These are phyloP conservation scores for Yponomeuta malinellus DNA, from an alignment of 2,888 invertebrate genomes.

Conservation along the genomic window DNA sequence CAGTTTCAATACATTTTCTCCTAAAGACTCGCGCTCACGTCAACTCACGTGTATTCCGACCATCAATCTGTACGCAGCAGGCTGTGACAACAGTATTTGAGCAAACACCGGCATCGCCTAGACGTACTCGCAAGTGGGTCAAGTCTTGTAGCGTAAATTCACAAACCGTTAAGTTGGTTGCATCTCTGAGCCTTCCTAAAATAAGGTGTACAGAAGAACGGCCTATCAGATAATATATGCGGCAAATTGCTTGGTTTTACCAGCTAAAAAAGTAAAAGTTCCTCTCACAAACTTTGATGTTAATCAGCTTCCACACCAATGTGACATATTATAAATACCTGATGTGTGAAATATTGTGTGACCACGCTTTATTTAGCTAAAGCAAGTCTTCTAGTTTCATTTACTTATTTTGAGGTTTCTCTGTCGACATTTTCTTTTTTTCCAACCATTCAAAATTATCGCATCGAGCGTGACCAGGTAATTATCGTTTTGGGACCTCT, in stretches of 20 bases:
- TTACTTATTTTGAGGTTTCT: background rate
- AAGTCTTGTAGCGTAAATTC: slow-evolving; percentile 8
- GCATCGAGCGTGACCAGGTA: slow-evolving; percentile 5
- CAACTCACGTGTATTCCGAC: background rate
- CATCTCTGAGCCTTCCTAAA: background rate
- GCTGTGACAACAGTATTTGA: slow-evolving; percentile 1
- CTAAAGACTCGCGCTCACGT: background rate
- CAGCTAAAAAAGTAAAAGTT: too few species aligned
- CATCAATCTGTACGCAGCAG: slow-evolving; percentile 1
- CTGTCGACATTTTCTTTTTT: background rate
- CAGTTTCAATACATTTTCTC: background rate
- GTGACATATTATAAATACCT: too few species aligned
- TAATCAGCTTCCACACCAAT: too few species aligned
- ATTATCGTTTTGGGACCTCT: background rate
- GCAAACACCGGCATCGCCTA: background rate
- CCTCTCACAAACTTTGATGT: too few species aligned
- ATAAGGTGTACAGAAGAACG: background rate
- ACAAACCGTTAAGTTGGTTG: slow-evolving; percentile 13
- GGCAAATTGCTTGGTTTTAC: background rate
- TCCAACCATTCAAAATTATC: slow-evolving; percentile 5
- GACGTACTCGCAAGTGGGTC: slow-evolving; percentile 8
- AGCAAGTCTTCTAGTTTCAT: background rate
- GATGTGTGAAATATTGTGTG: too few species aligned
- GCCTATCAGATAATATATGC: background rate
- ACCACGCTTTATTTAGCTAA: too few species aligned